A percentile compares a stretch with the other conserved stretches of the same genome.
phyloP scores from a whole-genome alignment of 2,113 vertebrate species.

The Centropristis striata region DNA sequence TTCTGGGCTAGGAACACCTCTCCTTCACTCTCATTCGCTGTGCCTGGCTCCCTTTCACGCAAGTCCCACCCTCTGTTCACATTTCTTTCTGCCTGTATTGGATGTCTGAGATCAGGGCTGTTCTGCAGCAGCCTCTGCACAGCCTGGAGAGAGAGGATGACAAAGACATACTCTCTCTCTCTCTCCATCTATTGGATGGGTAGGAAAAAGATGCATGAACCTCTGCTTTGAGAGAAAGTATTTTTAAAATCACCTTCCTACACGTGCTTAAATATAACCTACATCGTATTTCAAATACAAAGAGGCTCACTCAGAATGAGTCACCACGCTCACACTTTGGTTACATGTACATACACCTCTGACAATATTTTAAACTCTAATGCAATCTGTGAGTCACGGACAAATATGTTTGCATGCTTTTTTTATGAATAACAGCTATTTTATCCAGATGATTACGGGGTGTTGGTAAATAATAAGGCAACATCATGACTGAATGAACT shows the following conservation, averaged over 20 bases:
- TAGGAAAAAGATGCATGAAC: constrained; percentile 23
- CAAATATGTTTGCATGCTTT: background rate
- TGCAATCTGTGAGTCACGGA: background rate
- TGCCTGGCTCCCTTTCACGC: constrained; percentile 28
- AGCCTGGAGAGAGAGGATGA: constrained; percentile 57
- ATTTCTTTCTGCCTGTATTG: constrained; percentile 65
- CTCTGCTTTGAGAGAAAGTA: constrained; percentile 21
- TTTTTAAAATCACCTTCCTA: constrained; percentile 54
- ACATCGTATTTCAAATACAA: constrained; percentile 10
- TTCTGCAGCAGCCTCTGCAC: constrained; percentile 68
- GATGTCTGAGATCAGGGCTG: constrained; percentile 61
- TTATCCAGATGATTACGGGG: background rate
- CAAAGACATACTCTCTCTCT: constrained; percentile 33
- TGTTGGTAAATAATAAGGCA: background rate
- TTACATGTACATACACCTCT: background rate
- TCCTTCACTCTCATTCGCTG: constrained; percentile 71
- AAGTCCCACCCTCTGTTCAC: constrained; percentile 66
- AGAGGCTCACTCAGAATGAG: constrained; percentile 4
- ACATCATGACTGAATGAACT: background rate
- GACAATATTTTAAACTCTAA: background rate
- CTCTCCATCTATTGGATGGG: constrained; percentile 10
- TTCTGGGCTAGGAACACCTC: constrained; percentile 71
- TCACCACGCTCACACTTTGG: background rate
- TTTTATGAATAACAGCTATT: background rate
- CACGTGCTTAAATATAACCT: constrained; percentile 30